Evolutionary conservation across 2,113 vertebrate species (phyloP).

Genomic region (Tor tambroides): DNA sequence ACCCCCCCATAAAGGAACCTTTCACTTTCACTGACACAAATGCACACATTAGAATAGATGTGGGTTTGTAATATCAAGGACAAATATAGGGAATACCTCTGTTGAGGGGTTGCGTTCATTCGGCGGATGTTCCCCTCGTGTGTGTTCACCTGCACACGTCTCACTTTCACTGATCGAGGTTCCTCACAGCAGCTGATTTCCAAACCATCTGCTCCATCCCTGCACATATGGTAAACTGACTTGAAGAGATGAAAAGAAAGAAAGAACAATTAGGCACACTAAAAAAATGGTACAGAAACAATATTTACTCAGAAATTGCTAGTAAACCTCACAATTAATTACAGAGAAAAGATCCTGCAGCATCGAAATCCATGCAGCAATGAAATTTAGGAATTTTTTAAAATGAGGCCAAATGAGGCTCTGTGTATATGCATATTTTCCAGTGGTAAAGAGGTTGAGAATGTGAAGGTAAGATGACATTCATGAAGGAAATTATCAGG

Average conservation of each 20-base stretch:
- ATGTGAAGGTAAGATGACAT: slow-evolving; percentile 18
- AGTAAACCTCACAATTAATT: not conserved
- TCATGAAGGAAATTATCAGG: slow-evolving; percentile 61
- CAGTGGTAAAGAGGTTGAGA: not conserved
- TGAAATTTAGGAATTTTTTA: not conserved
- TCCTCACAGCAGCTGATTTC: slow-evolving; percentile 9
- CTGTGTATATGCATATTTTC: not conserved
- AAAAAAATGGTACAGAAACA: too few species aligned
- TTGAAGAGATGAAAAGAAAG: not conserved
- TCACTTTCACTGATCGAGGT: slow-evolving; percentile 14
- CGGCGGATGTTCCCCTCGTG: not conserved
- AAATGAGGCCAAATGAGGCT: not conserved
- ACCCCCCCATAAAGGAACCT: not conserved
- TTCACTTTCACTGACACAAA: not conserved
- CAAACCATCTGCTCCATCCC: not conserved
- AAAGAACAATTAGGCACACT: not conserved
- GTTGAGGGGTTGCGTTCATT: not conserved
- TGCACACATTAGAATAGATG: not conserved
- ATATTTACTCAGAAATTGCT: too few species aligned
- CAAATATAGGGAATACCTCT: not conserved
- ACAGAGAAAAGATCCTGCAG: not conserved
- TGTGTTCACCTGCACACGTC: not conserved
- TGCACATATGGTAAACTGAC: not conserved
- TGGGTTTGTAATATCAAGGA: not conserved
- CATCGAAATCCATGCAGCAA: not conserved